phyloP scores from a whole-genome alignment of 2,888 invertebrate genomes.

The Drosophila mimetica region DNA sequence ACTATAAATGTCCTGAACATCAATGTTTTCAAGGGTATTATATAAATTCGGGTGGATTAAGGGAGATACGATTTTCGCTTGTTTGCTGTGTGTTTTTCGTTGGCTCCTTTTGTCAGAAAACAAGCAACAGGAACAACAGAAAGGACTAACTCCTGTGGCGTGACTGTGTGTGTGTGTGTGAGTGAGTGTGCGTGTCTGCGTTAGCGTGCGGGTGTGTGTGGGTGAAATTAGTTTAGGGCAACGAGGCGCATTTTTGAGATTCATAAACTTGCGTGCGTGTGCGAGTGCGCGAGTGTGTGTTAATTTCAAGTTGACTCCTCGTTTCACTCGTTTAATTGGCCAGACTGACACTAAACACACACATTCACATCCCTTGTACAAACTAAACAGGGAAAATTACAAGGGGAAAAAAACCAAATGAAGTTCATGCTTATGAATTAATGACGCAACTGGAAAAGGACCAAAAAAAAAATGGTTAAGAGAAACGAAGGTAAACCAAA shows the following conservation, averaged over 20 bases:
- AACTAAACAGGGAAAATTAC: conserved; percentile 44
- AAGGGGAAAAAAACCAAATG: conserved; percentile 57
- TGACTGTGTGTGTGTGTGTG: conserved; percentile 14
- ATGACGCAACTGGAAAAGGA: conserved; percentile 49
- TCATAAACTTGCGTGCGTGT: conserved; percentile 62
- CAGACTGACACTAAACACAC: conserved; percentile 51
- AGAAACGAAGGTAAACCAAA: conserved; percentile 5
- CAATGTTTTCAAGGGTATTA: not conserved
- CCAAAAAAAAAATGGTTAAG: not conserved
- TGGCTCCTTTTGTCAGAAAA: conserved; percentile 13
- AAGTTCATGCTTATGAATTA: conserved; percentile 76
- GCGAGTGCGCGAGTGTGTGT: conserved; percentile 60
- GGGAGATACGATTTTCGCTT: no score
- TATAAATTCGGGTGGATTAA: not conserved
- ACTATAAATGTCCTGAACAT: no score
- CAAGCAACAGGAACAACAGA: conserved; percentile 31
- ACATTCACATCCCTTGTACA: conserved; percentile 20
- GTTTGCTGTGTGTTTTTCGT: not conserved
- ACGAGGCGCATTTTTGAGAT: conserved; percentile 71
- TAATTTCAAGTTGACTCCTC: conserved; percentile 76
- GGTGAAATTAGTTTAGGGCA: conserved; percentile 70
- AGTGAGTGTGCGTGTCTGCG: conserved; percentile 3
- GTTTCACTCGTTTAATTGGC: conserved; percentile 73
- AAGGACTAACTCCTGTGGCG: conserved; percentile 35
- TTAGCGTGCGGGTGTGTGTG: conserved; percentile 26